phyloP scores from a whole-genome alignment of 2,113 vertebrate genomes.

The Eubucco bourcierii region DNA sequence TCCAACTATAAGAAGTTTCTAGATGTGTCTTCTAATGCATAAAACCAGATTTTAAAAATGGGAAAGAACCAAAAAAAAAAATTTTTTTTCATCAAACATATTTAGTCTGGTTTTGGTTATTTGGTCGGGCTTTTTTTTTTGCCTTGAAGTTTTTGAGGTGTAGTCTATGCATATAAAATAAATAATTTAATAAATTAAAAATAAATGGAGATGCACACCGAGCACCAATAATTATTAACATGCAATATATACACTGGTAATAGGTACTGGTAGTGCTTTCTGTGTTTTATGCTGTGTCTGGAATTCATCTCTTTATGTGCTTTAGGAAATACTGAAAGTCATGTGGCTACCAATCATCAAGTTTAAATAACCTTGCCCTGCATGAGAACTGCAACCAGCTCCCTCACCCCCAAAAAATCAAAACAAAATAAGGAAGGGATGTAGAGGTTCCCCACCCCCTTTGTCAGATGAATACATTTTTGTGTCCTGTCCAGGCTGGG shows the following conservation, averaged over 20 bases:
- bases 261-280: not conserved
- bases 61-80: no score
- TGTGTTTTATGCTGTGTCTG: not conserved
- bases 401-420: not conserved
- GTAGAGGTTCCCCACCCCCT: not conserved
- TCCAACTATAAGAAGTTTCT: slow-evolving; percentile 42
- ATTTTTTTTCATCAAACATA: no score
- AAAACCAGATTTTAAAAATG: not conserved
- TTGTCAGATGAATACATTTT: not conserved
- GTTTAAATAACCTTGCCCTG: slow-evolving; percentile 12
- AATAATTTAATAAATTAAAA: not conserved
- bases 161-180: no score
- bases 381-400: not conserved
- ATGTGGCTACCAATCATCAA: not conserved
- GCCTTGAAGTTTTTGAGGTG: no score
- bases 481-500: not conserved
- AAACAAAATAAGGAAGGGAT: slow-evolving; percentile 38
- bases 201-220: not conserved
- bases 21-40: not conserved
- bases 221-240: slow-evolving; percentile 23
- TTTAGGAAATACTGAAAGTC: slow-evolving; percentile 11
- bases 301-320: slow-evolving; percentile 7
- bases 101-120: no score
- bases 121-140: no score
- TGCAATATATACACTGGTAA: not conserved